phyloP scores from a whole-genome alignment of 2,888 invertebrate species.

The Blera fallax region DNA sequence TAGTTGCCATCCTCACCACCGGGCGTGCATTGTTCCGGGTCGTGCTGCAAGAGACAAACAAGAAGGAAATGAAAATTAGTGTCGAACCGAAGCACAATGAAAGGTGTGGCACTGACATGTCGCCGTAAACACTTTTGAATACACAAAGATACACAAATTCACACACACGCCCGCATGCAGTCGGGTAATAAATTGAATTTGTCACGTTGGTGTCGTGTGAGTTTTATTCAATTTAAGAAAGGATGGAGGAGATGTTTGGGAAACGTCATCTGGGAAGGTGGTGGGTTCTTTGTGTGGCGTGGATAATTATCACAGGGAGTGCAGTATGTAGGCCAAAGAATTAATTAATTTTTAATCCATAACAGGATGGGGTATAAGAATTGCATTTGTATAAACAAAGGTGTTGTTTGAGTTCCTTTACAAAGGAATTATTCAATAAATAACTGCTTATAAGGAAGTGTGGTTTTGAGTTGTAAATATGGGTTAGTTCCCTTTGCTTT shows the following conservation, averaged over 20 bases:
- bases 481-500: too few relatives aligned
- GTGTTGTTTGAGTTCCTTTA: not conserved
- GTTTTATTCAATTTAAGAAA: constrained; percentile 26
- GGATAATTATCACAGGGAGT: not conserved
- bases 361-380: not conserved
- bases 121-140: constrained; percentile 38
- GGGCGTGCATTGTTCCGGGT: constrained; percentile 96
- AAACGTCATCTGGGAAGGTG: constrained; percentile 14
- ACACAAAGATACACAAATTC: constrained; percentile 21
- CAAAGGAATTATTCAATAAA: not conserved
- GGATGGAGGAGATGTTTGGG: not conserved
- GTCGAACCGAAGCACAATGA: constrained; percentile 23
- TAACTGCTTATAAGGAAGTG: too few relatives aligned
- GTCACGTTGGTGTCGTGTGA: constrained; percentile 49
- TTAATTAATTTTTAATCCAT: not conserved
- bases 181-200: constrained; percentile 46
- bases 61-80: constrained; percentile 55
- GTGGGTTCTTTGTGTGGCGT: not conserved
- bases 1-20: constrained; percentile 98
- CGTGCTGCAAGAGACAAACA: constrained; percentile 86
- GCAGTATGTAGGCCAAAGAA: not conserved
- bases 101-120: constrained; percentile 45
- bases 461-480: too few relatives aligned
- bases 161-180: constrained; percentile 9
- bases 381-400: not conserved